Evolutionary conservation across 2,888 invertebrate genomes (phyloP).

Genomic region (Dendrolimus houi): DNA sequence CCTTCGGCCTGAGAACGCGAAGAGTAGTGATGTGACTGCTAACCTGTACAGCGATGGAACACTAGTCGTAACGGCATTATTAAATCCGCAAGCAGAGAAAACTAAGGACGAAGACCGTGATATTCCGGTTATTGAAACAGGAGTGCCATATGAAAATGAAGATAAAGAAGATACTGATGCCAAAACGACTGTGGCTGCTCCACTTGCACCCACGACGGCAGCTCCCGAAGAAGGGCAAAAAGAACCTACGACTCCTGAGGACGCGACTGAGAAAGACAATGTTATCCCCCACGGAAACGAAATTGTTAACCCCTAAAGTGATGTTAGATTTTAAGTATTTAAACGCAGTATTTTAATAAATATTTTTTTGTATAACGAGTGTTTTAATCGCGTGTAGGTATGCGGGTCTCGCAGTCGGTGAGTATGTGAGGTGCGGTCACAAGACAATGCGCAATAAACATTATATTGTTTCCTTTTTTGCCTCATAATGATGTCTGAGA

Average conservation of each 20-base stretch:
- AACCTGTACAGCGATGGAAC: slow-evolving; percentile 41
- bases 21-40: slow-evolving; percentile 47
- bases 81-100: slow-evolving; percentile 28
- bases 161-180: slow-evolving; percentile 11
- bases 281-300: slow-evolving; percentile 56
- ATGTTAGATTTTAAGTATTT: slow-evolving; percentile 54
- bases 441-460: background rate
- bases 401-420: background rate
- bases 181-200: slow-evolving; percentile 1
- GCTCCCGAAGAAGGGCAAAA: slow-evolving; percentile 29
- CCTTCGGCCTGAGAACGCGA: slow-evolving; percentile 51
- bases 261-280: slow-evolving; percentile 51
- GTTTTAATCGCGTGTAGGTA: slow-evolving; percentile 27
- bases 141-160: slow-evolving; percentile 32
- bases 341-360: slow-evolving; percentile 68
- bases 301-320: slow-evolving; percentile 47
- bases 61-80: slow-evolving; percentile 46
- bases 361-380: slow-evolving; percentile 40
- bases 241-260: slow-evolving; percentile 50
- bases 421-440: background rate
- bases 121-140: slow-evolving; percentile 48
- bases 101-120: slow-evolving; percentile 37
- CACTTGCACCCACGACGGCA: slow-evolving; percentile 4
- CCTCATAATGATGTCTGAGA: too few species aligned
- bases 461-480: too few species aligned